These are phyloP conservation scores for Bergia puertoricense DNA, from an alignment of 92 coral and sea anemone genomes.

Conservation along the genomic window DNA sequence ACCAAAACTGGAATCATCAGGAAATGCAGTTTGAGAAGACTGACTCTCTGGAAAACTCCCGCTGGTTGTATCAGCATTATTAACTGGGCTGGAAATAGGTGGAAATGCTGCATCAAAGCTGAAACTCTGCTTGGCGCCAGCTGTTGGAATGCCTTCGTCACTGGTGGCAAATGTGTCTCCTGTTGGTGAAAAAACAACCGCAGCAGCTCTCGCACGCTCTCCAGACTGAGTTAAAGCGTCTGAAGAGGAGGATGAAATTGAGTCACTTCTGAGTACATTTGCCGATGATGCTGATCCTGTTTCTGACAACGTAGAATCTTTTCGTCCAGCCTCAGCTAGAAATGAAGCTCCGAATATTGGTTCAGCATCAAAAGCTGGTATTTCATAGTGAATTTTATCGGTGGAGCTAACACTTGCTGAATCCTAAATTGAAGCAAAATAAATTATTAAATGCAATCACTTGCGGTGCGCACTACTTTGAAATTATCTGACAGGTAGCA, in stretches of 20 bases:
- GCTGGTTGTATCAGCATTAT: neutral
- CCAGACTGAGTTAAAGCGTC: slow-evolving; percentile 53
- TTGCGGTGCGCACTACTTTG: neutral
- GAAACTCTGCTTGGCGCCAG: slow-evolving; percentile 3
- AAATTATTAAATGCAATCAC: neutral
- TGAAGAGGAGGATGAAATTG: slow-evolving; percentile 74
- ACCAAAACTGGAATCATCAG: neutral
- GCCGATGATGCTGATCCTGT: slow-evolving; percentile 66
- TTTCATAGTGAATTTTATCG: neutral
- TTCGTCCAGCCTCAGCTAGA: slow-evolving; percentile 41
- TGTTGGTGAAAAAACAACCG: slow-evolving; percentile 6
- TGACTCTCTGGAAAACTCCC: neutral
- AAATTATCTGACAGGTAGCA: neutral
- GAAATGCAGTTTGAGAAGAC: slow-evolving; percentile 2
- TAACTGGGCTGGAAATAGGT: neutral
- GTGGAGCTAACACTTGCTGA: slow-evolving; percentile 11
- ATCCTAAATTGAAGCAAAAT: slow-evolving; percentile 11
- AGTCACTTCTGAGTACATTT: slow-evolving; percentile 67
- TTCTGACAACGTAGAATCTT: slow-evolving; percentile 64
- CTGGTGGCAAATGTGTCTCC: neutral
- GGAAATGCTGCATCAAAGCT: slow-evolving; percentile 31
- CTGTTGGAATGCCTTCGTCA: slow-evolving; percentile 1
- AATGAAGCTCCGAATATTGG: slow-evolving; percentile 75
- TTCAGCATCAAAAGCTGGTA: slow-evolving; percentile 46
- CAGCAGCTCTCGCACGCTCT: neutral